Percentiles rank a stretch among this genome's conserved stretches.
Evolutionary conservation across 2,113 vertebrate genomes (phyloP).

Genomic region (cat (Felis catus)): F.catus_Fca126_mat1.0 CM031415.1:89824001-89824500

Average conservation of each 20-base stretch:
- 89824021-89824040: not conserved
- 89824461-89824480: not conserved
- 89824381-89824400: not conserved
- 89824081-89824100: not conserved
- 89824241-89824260: not conserved
- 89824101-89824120: not conserved
- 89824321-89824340: not conserved
- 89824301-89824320: not conserved
- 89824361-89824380: not conserved
- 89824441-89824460: not conserved
- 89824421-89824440: not conserved
- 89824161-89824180: not conserved
- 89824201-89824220: not conserved
- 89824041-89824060: rapidly evolving
- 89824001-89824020: not conserved
- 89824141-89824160: not conserved
- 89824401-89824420: not conserved
- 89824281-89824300: not conserved
- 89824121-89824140: not conserved
- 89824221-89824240: not conserved
- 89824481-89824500: not conserved
- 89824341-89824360: not conserved
- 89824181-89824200: not conserved
- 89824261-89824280: not conserved
- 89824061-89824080: not conserved